phyloP scores from a whole-genome alignment of 2,113 vertebrate species.

The Morone chrysops region DNA sequence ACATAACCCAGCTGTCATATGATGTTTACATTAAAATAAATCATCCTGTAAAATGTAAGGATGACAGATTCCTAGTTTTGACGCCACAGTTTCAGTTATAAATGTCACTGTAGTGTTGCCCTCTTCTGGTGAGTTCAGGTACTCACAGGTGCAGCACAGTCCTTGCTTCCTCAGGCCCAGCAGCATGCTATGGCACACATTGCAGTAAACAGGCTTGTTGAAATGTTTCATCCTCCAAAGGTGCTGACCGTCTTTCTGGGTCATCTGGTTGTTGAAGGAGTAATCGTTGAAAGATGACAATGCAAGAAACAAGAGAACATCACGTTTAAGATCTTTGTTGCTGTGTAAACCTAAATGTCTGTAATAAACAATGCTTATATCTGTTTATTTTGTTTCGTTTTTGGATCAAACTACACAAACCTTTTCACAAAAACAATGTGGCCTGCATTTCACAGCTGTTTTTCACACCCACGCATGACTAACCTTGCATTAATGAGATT shows the following conservation, averaged over 20 bases:
- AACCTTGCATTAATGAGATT: constrained; percentile 41
- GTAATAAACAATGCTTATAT: not conserved
- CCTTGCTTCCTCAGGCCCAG: constrained; percentile 93
- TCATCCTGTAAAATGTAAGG: not conserved
- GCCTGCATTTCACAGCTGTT: constrained; percentile 29
- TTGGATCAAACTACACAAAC: constrained; percentile 13
- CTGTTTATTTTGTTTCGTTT: not conserved
- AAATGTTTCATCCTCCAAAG: constrained; percentile 96
- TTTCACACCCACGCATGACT: constrained; percentile 45
- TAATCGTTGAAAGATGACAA: not conserved
- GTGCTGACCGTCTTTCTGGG: constrained; percentile 92
- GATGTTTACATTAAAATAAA: not conserved
- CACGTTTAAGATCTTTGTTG: not conserved
- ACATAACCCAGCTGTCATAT: constrained; percentile 9
- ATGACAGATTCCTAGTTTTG: constrained; percentile 2
- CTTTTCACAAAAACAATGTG: not conserved
- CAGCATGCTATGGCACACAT: constrained; percentile 89
- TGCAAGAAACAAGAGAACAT: constrained; percentile 2
- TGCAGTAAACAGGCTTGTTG: constrained; percentile 91
- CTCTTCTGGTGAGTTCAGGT: constrained; percentile 52
- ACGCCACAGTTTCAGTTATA: not conserved
- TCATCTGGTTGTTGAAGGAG: constrained; percentile 80
- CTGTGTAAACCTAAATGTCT: not conserved
- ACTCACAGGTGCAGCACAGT: constrained; percentile 92
- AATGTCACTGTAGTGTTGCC: constrained; percentile 17